Base-by-base conservation (phyloP, 2,888 invertebrate species). In the Andrena flavipes region DNA sequence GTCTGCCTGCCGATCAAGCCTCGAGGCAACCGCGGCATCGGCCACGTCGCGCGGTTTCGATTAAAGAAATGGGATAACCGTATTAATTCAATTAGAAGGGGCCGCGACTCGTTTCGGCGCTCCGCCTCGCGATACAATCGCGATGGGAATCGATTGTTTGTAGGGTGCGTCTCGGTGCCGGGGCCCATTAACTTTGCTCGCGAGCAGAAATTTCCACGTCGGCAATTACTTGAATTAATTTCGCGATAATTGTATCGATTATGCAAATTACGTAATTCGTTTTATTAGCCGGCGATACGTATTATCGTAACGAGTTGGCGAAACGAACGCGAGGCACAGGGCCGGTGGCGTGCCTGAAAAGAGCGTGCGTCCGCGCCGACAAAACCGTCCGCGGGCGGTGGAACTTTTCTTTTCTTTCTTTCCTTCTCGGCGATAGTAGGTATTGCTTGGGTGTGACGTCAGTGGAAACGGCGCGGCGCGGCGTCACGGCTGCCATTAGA, bases 171-270 rank as follows among this genome's bases (percentile, higher is more conserved):
- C 35, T 20, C 71, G 63, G 23, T 63, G 26, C 56, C n/a, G 59
- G 48, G 16, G 60, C n/a, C 71, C 63, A 64, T 67, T 76, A 63
- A 70, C 73, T 78, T 72, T 69, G 69, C 68, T 49, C 64, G 70
- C 59, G 56, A 33, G 51, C 74, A 33, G 59, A 71, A 72, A 78
- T 82, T 84, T 84, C 82, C 83, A 59, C 77, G 56, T 68, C 62
- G 75, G 16, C 83, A 71, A 78, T 78, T 72, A 69, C 74, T 71
- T 70, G 51, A 78, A 82, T 84, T 84, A 84, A 84, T 82, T 84
- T 63, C 74, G 42, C 73, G 68, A 76, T 77, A 82, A 84, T 84
- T 74, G 42, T 70, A 63, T 60, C 68, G 82, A 84, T 82, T 82
- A 84, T 49, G 78, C 71, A 72, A 72, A 84, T 84, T 82, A 68